phyloP scores from a whole-genome alignment of 2,888 invertebrate genomes.

The Eristalis tenax region DNA sequence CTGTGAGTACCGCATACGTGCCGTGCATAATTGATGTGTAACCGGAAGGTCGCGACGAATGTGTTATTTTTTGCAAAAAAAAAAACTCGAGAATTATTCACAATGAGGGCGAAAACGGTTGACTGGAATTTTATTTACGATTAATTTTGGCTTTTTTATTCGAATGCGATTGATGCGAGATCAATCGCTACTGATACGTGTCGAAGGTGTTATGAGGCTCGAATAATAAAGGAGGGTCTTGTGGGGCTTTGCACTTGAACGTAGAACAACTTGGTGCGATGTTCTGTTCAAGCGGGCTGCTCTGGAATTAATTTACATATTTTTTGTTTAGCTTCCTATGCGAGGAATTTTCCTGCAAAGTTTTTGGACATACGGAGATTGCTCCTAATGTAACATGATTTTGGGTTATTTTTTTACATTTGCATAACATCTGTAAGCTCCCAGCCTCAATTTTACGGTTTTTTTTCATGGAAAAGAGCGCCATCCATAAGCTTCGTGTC shows the following conservation, averaged over 20 bases:
- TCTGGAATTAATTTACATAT: too few relatives aligned
- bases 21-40: constrained; percentile 42
- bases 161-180: background rate
- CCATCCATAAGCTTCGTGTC: too few relatives aligned
- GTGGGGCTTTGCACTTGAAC: background rate
- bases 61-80: constrained; percentile 5
- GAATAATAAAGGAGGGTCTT: background rate
- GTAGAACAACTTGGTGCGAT: background rate
- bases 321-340: too few relatives aligned
- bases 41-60: constrained; percentile 39
- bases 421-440: too few relatives aligned
- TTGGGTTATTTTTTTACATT: too few relatives aligned
- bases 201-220: background rate
- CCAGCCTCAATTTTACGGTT: too few relatives aligned
- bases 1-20: constrained; percentile 41
- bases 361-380: too few relatives aligned
- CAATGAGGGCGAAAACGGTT: constrained; percentile 34
- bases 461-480: too few relatives aligned
- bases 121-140: constrained; percentile 31
- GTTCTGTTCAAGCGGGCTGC: background rate
- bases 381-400: too few relatives aligned
- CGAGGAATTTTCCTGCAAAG: too few relatives aligned
- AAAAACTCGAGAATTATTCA: constrained; percentile 36
- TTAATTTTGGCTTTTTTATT: constrained; percentile 13
- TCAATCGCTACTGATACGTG: background rate